Percentiles rank a stretch among this genome's conserved stretches.
These are phyloP conservation scores for Felis catus DNA, from an alignment of 2,113 vertebrate genomes.

Conservation along the genomic window DNA sequence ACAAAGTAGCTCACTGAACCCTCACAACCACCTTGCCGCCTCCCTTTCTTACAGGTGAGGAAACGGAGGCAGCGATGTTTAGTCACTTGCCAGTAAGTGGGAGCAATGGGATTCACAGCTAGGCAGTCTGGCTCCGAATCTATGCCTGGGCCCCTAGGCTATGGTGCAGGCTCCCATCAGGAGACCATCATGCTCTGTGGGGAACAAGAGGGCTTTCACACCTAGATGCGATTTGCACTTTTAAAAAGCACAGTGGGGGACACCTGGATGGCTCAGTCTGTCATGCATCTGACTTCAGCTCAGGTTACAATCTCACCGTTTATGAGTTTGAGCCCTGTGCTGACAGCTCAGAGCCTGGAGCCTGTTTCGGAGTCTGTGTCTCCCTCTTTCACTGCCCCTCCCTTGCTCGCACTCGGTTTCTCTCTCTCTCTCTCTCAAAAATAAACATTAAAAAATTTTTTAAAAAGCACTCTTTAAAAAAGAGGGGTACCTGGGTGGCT, in stretches of 20 bases:
- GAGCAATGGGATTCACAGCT: background rate
- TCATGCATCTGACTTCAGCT: background rate
- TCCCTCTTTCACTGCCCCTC: too few relatives aligned
- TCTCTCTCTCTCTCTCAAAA: too few relatives aligned
- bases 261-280: background rate
- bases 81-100: background rate
- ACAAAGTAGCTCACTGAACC: background rate
- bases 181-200: background rate
- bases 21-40: background rate
- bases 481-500: too few relatives aligned
- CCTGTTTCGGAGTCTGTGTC: too few relatives aligned
- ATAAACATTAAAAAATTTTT: too few relatives aligned
- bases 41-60: background rate
- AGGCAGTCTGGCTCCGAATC: background rate
- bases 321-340: accelerated
- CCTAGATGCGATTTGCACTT: too few relatives aligned
- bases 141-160: background rate
- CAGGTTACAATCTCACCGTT: background rate
- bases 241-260: background rate
- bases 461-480: too few relatives aligned
- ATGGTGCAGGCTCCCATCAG: background rate
- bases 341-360: too few relatives aligned
- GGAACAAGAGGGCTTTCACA: background rate
- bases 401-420: too few relatives aligned
- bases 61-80: background rate